These are phyloP conservation scores for Drosophila rufa DNA, from an alignment of 1,140 invertebrate genomes.

Conservation along the genomic window DNA sequence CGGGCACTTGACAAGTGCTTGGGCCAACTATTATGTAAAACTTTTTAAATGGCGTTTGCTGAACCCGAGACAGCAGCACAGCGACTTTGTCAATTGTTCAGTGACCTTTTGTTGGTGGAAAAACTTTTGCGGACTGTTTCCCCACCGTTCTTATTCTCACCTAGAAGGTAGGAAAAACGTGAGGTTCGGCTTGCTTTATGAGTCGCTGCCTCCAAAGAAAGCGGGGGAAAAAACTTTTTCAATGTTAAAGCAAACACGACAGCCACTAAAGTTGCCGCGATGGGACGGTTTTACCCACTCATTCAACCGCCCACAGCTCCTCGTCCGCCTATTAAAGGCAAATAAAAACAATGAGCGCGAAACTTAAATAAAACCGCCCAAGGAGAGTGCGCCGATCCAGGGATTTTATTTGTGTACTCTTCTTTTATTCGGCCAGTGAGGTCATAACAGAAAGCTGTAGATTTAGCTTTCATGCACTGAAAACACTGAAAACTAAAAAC, in stretches of 20 bases:
- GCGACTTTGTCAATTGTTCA: constrained; percentile 71
- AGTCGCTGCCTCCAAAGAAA: constrained; percentile 39
- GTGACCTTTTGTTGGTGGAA: constrained; percentile 71
- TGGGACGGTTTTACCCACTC: constrained; percentile 3
- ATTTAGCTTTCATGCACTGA: constrained; percentile 26
- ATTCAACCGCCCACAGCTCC: constrained; percentile 10
- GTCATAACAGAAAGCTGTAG: constrained; percentile 44
- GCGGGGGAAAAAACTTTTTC: constrained; percentile 58
- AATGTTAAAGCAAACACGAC: constrained; percentile 71
- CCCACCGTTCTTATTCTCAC: constrained; percentile 31
- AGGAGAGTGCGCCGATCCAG: constrained; percentile 9
- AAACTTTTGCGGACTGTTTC: constrained; percentile 41
- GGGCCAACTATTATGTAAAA: constrained; percentile 67
- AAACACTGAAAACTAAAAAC: background rate
- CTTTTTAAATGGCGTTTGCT: constrained; percentile 68
- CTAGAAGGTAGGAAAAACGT: constrained; percentile 34
- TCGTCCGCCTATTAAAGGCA: constrained; percentile 57
- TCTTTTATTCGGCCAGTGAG: constrained; percentile 28
- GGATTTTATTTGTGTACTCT: constrained; percentile 44
- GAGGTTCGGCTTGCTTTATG: constrained; percentile 47
- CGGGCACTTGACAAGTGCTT: constrained; percentile 52
- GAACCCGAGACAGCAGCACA: constrained; percentile 28
- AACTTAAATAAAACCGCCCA: constrained; percentile 68
- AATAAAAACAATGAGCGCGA: constrained; percentile 73
- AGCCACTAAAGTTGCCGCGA: constrained; percentile 52